A percentile compares a stretch with the other conserved stretches of the same genome.
Evolutionary conservation across 2,797 vertebrate genomes (phyloP).

Genomic region (Anomalospiza imberbis): DNA sequence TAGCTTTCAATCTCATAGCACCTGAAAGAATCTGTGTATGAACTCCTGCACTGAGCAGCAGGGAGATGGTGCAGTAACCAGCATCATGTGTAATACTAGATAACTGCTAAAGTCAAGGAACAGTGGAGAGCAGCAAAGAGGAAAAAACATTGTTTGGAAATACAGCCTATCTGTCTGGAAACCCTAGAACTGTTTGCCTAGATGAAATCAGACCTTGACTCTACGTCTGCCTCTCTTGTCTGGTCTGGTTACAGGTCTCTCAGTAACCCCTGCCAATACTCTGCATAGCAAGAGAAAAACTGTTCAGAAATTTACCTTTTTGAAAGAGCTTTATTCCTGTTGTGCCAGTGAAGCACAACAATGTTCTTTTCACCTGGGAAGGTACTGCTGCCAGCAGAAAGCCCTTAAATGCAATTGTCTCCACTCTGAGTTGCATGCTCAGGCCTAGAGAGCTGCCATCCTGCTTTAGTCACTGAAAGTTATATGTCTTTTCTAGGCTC

Average conservation of each 20-base stretch:
- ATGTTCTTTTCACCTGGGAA: constrained; percentile 2
- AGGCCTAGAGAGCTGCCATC: not conserved
- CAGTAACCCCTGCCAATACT: constrained; percentile 10
- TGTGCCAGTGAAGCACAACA: not conserved
- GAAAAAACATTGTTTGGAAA: constrained; percentile 36
- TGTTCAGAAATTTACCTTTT: not conserved
- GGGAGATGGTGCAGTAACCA: not conserved
- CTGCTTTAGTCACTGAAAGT: not conserved
- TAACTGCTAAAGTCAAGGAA: not conserved
- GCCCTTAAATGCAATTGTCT: not conserved
- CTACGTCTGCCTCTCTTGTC: constrained; percentile 4
- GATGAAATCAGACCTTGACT: constrained; percentile 44
- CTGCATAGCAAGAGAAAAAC: constrained; percentile 24
- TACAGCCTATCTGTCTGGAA: constrained; percentile 32
- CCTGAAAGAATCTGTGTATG: not conserved
- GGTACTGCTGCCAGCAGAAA: constrained; percentile 16
- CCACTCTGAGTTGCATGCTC: not conserved
- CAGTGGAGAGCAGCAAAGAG: not conserved
- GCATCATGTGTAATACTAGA: constrained; percentile 2
- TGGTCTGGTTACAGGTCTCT: constrained; percentile 3
- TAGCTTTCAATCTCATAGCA: not conserved
- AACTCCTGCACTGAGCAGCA: not conserved
- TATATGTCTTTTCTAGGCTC: not conserved
- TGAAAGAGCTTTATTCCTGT: constrained; percentile 5
- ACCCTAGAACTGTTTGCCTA: constrained; percentile 16